phyloP scores from a whole-genome alignment of 1,140 invertebrate genomes.

The Musca domestica region DNA sequence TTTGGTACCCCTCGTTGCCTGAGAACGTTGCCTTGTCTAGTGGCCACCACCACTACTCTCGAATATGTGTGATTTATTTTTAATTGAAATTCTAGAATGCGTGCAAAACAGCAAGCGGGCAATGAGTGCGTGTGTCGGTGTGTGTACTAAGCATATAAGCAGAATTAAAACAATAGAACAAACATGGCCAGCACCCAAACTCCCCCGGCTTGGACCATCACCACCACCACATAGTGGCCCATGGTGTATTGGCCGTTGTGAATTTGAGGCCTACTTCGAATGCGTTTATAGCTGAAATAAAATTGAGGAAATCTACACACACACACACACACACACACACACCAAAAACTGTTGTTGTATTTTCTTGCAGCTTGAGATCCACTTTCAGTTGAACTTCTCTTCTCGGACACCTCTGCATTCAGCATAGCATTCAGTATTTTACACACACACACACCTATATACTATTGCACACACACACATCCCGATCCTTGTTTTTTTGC shows the following conservation, averaged over 20 bases:
- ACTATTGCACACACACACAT: background rate
- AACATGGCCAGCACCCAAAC: background rate
- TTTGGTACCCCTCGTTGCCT: slow-evolving; percentile 10
- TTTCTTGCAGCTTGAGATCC: too few species aligned
- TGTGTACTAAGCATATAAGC: slow-evolving; percentile 24
- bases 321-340: background rate
- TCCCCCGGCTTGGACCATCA: background rate
- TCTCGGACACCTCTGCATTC: background rate
- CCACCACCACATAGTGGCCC: background rate
- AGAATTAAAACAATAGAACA: slow-evolving; percentile 22
- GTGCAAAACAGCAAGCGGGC: slow-evolving; percentile 52
- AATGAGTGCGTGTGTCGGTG: slow-evolving; percentile 20
- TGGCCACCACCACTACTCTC: slow-evolving; percentile 33
- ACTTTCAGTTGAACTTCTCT: background rate
- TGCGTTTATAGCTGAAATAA: too few species aligned
- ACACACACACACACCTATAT: too few species aligned
- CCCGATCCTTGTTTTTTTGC: too few species aligned
- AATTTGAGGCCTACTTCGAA: too few species aligned
- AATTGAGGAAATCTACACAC: slow-evolving; percentile 11
- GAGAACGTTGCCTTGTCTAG: background rate
- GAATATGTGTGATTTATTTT: slow-evolving; percentile 53
- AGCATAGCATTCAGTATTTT: too few species aligned
- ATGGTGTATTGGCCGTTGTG: too few species aligned
- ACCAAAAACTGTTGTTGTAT: too few species aligned
- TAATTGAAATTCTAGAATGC: slow-evolving; percentile 55